Evolutionary conservation across 2,888 invertebrate genomes (phyloP), one percentile per base, ranked within the genome.

Genomic region (Criorhina ranunculi): DNA sequence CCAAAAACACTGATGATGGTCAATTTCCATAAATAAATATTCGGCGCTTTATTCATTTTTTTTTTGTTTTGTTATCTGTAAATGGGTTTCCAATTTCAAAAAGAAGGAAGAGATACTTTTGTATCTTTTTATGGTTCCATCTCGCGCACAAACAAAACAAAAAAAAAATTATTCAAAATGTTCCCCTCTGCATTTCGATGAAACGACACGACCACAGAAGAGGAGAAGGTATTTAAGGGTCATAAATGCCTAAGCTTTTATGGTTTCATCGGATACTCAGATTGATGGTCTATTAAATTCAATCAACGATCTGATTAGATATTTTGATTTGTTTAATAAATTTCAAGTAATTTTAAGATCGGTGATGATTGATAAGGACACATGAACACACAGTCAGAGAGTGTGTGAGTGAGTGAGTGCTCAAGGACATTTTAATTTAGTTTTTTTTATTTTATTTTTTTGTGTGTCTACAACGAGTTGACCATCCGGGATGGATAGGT

Each of bases 21-120:
- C 73, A 73, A 83, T 79, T 83, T 79, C 73, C 79, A 83, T 83
- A 79, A 75, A 83, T 75, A 79, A 69, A 75, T 79, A 77, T 46
- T 35, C 77, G 60, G 44, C 42, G 72, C 33, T 69, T 24, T 24
- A 24, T 24, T n/a, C n/a, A 24, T 24, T 24, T 24, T 66, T 44
- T 51, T 53, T 24, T 24, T 66, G 35, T 51, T 53, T 49, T 51
- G 49, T 67, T 73, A 19, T 19, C 62, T 35, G 40, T 37, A 78
- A 60, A 66, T 82, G 55, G 67, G 69, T 79, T 73, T 83, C 67
- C 79, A 64, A 79, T 83, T 64, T 79, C 64, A 79, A 24, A 79
- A 24, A 75, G 53, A 46, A 62, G 62, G 42, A 64, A 73, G 55
- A 69, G 73, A 79, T 78, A 75, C 73, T 67, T 75, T 78, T 77